Conservation (phyloP, 2,113 vertebrate species). For the Scatophagus argus region DNA sequence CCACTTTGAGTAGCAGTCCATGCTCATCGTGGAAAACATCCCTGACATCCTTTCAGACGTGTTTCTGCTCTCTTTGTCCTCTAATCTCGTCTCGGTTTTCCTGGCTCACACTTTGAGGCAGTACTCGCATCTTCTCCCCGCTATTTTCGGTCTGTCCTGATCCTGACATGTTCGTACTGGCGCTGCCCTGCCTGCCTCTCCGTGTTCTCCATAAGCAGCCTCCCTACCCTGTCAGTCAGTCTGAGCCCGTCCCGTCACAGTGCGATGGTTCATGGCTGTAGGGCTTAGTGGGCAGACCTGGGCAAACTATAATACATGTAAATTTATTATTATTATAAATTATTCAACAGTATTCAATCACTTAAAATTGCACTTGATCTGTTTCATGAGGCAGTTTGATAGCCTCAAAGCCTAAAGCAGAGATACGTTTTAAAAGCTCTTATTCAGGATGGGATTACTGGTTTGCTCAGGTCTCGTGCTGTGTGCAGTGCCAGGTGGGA, state of each 20-base stretch:
- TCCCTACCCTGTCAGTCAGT: background rate
- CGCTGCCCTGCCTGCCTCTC: background rate
- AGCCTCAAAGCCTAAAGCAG: constrained; percentile 15
- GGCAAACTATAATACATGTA: constrained; percentile 9
- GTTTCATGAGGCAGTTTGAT: constrained; percentile 1
- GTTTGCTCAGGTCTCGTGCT: constrained; percentile 40
- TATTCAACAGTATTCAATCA: constrained; percentile 7
- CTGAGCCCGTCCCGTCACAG: constrained; percentile 52
- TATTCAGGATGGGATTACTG: background rate
- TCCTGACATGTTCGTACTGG: background rate
- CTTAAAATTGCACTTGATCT: constrained; percentile 54
- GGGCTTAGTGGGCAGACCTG: constrained; percentile 20
- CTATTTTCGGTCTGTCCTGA: constrained; percentile 50
- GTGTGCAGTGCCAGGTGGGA: constrained; percentile 24
- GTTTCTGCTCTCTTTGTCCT: background rate
- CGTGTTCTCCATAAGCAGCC: background rate
- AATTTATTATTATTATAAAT: too few relatives aligned
- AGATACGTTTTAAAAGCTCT: background rate
- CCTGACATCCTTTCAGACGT: background rate
- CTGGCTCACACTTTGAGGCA: constrained; percentile 8
- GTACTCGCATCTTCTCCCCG: too few relatives aligned
- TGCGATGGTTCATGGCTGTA: constrained; percentile 56
- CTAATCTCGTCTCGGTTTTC: background rate
- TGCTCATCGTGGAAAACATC: constrained; percentile 18
- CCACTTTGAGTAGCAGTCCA: constrained; percentile 25